These are phyloP conservation scores for Anomalospiza imberbis DNA, from an alignment of 2,797 vertebrate genomes.

Conservation along the genomic window DNA sequence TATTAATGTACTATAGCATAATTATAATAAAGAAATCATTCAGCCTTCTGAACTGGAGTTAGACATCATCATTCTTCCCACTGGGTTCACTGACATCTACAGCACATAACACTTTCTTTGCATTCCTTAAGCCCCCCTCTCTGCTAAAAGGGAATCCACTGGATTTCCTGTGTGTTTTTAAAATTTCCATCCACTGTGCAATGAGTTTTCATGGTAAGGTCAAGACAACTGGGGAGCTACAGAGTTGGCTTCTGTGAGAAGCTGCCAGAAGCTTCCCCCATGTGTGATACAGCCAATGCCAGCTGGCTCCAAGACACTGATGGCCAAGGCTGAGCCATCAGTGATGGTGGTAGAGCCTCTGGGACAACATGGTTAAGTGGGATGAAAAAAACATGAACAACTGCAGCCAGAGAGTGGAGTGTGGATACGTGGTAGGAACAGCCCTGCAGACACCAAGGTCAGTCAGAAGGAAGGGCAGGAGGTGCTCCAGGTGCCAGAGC, in stretches of 20 bases:
- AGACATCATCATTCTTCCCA: no score
- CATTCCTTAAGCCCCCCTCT: not conserved
- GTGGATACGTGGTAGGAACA: rapidly evolving
- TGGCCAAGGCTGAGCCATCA: not conserved
- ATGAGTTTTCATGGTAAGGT: not conserved
- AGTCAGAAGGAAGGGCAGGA: not conserved
- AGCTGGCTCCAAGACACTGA: not conserved
- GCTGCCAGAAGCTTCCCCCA: not conserved
- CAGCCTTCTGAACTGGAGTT: no score
- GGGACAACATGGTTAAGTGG: not conserved
- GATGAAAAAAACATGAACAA: not conserved
- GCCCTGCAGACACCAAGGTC: not conserved
- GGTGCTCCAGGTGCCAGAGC: not conserved
- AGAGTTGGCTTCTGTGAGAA: not conserved
- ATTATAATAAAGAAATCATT: no score
- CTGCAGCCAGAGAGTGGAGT: not conserved
- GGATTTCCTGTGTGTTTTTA: not conserved
- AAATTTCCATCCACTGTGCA: not conserved
- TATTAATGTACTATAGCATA: no score
- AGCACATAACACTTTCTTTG: not conserved
- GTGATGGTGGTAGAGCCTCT: not conserved
- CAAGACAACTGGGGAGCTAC: not conserved
- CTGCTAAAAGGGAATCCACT: not conserved
- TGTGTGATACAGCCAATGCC: not conserved
- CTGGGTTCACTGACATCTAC: no score